Conservation (phyloP, 2,888 invertebrate species). For the Drosophila neoperkinsi region DNA sequence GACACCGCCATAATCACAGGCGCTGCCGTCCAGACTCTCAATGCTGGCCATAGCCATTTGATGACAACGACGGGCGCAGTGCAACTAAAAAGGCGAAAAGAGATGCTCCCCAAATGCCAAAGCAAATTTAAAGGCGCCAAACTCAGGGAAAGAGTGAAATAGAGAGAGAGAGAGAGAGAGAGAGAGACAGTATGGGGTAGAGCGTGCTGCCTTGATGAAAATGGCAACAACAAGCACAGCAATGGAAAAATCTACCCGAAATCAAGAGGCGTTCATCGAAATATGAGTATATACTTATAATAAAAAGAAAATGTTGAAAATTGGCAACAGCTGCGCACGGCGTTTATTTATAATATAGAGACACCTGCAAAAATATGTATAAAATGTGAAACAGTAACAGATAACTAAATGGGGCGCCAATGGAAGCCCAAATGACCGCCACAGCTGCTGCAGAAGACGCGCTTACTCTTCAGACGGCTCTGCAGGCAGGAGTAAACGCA, state of each 20-base stretch:
- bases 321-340: conserved; percentile 62
- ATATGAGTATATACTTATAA: conserved; percentile 31
- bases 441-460: conserved; percentile 83
- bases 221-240: conserved; percentile 9
- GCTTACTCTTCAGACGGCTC: conserved; percentile 79
- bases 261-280: conserved; percentile 38
- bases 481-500: conserved; percentile 81
- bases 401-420: conserved; percentile 71
- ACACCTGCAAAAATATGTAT: conserved; percentile 26
- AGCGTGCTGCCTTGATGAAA: neutral
- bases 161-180: neutral
- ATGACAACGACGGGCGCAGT: conserved; percentile 43
- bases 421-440: conserved; percentile 84
- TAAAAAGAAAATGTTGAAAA: conserved; percentile 37
- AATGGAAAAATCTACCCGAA: neutral
- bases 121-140: neutral
- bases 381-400: conserved; percentile 14
- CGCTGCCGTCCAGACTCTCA: conserved; percentile 68
- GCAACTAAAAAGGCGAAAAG: conserved; percentile 45
- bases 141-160: neutral
- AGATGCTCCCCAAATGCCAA: conserved; percentile 12
- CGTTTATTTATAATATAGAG: conserved; percentile 68
- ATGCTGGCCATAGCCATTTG: conserved; percentile 74
- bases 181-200: conserved; percentile 1
- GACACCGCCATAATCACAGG: conserved; percentile 51